These are phyloP conservation scores for Lamprotornis superbus DNA, from an alignment of 2,113 vertebrate species.

Conservation along the genomic window DNA sequence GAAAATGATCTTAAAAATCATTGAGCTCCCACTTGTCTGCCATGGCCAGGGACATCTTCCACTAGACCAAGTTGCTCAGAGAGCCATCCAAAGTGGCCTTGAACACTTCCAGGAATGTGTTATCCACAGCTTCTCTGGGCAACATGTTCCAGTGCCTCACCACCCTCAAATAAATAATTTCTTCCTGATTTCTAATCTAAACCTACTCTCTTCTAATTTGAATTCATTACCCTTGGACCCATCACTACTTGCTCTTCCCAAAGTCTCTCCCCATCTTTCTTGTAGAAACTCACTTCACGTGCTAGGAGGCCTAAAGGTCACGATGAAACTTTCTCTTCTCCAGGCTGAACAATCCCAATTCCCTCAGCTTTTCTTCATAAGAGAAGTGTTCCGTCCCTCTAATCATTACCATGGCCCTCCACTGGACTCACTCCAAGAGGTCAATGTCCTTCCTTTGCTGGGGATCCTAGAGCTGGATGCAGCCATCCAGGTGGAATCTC, in stretches of 20 bases:
- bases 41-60: not conserved
- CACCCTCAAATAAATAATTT: not conserved
- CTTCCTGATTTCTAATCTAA: not conserved
- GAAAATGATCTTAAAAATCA: not conserved
- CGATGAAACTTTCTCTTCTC: not conserved
- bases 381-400: not conserved
- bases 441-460: not conserved
- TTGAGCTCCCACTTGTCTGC: not conserved
- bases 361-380: not conserved
- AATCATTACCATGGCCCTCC: not conserved
- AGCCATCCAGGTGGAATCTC: not conserved
- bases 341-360: not conserved
- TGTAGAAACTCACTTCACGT: rapidly evolving
- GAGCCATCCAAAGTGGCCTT: not conserved
- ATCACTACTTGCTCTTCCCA: not conserved
- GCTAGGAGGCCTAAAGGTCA: not conserved
- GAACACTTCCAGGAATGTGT: not conserved
- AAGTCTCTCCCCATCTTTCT: not conserved
- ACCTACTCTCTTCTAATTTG: not conserved
- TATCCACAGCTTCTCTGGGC: not conserved
- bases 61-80: not conserved
- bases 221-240: not conserved
- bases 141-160: not conserved
- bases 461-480: not conserved
- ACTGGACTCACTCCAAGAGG: not conserved